Evolutionary conservation across 2,797 vertebrate genomes (phyloP).

Genomic region (Scleropages formosus): DNA sequence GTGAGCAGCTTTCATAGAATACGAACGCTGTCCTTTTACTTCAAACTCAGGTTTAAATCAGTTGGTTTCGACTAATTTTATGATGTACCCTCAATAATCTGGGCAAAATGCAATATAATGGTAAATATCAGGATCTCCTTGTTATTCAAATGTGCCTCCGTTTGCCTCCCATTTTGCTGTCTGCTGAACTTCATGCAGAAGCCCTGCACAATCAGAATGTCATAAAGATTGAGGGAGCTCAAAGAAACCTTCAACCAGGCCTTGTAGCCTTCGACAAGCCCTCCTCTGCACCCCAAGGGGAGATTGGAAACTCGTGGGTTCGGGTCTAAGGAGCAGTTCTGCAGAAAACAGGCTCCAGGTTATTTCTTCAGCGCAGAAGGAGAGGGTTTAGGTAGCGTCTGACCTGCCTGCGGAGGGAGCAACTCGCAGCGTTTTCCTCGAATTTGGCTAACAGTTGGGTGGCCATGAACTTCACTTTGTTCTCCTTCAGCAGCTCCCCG

Average conservation of each 20-base stretch:
- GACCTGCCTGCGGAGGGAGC: conserved; percentile 77
- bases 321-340: background rate
- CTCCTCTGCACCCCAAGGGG: background rate
- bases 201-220: too few species aligned
- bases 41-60: too few species aligned
- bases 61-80: too few species aligned
- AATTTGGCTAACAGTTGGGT: conserved; percentile 90
- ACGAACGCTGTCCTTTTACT: too few species aligned
- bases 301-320: background rate
- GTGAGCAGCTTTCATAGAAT: too few species aligned
- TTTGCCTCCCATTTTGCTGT: too few species aligned
- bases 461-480: conserved; percentile 94
- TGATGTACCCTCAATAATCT: too few species aligned
- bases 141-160: too few species aligned
- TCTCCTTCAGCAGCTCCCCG: conserved; percentile 71
- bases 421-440: conserved; percentile 75
- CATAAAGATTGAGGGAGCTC: background rate
- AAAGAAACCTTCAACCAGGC: background rate
- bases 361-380: background rate
- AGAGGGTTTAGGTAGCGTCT: conserved; percentile 34
- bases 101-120: too few species aligned
- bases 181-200: too few species aligned
- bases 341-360: background rate
- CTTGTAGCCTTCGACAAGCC: background rate
- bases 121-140: too few species aligned